Conservation (phyloP, 2,797 vertebrate species). For the Sebastes trivittatus region DNA sequence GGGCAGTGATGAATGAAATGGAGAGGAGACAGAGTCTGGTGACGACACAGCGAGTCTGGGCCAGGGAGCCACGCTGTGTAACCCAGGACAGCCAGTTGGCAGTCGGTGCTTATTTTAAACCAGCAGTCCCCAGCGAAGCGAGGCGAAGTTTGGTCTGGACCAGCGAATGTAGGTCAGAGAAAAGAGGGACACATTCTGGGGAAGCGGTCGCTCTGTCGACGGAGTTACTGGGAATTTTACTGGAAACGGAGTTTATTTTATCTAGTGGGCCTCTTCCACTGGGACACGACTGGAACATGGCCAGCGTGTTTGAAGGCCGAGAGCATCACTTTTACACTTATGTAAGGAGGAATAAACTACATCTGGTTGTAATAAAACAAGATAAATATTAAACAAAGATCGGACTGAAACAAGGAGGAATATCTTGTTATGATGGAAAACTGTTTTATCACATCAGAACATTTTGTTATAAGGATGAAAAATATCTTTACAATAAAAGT, state of each 20-base stretch:
- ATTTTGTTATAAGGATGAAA: background rate
- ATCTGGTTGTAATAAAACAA: background rate
- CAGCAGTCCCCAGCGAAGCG: constrained; percentile 18
- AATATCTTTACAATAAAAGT: background rate
- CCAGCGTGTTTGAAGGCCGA: constrained; percentile 1
- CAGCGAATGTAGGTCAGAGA: constrained; percentile 74
- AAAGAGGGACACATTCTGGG: constrained; percentile 22
- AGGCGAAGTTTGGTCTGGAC: constrained; percentile 48
- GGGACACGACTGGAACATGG: constrained; percentile 9
- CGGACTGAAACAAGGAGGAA: background rate
- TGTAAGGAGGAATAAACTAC: background rate
- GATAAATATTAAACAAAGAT: background rate
- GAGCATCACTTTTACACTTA: background rate
- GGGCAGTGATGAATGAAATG: constrained; percentile 7
- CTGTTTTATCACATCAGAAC: background rate
- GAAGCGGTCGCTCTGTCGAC: background rate
- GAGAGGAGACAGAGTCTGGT: background rate
- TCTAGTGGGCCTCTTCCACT: constrained; percentile 33
- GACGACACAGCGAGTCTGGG: background rate
- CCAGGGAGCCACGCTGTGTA: background rate
- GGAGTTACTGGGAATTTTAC: constrained; percentile 46
- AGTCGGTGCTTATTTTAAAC: constrained; percentile 61
- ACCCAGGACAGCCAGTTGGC: constrained; percentile 18
- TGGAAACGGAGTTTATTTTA: constrained; percentile 41
- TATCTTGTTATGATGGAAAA: background rate